Percentiles rank a stretch among this genome's conserved stretches.
Evolutionary conservation across 2,888 invertebrate genomes (phyloP).

Genomic region (Eupsilia transversa): DNA sequence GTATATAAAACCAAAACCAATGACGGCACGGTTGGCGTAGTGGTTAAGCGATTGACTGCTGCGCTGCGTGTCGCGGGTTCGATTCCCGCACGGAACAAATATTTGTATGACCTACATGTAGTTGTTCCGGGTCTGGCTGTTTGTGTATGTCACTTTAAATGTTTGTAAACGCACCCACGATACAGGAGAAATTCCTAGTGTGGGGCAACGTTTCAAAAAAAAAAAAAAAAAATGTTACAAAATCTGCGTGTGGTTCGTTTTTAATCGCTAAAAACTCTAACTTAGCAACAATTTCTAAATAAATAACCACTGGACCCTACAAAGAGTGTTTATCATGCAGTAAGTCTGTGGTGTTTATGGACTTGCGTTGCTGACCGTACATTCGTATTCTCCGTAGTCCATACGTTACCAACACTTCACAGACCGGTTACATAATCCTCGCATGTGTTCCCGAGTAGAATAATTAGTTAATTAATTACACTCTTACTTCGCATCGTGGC

Average conservation of each 20-base stretch:
- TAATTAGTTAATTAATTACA: constrained; percentile 80
- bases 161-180: no score
- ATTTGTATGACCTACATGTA: no score
- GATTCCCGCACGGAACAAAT: no score
- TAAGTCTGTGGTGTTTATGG: background rate
- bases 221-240: no score
- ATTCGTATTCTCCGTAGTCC: constrained; percentile 19
- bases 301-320: background rate
- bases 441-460: constrained; percentile 72
- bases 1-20: no score
- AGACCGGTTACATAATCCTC: constrained; percentile 74
- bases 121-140: no score
- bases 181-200: no score
- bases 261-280: background rate
- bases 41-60: no score
- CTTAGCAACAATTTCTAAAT: background rate
- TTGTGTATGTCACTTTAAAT: no score
- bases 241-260: background rate
- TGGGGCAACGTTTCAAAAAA: no score
- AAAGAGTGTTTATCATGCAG: background rate
- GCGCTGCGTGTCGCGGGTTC: no score
- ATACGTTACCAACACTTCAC: constrained; percentile 57
- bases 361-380: constrained; percentile 9
- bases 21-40: no score
- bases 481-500: constrained; percentile 69